Percentiles rank a stretch among this genome's conserved stretches.
Conservation (phyloP, 2,797 vertebrate species). For the Cetoscarus ocellatus region DNA sequence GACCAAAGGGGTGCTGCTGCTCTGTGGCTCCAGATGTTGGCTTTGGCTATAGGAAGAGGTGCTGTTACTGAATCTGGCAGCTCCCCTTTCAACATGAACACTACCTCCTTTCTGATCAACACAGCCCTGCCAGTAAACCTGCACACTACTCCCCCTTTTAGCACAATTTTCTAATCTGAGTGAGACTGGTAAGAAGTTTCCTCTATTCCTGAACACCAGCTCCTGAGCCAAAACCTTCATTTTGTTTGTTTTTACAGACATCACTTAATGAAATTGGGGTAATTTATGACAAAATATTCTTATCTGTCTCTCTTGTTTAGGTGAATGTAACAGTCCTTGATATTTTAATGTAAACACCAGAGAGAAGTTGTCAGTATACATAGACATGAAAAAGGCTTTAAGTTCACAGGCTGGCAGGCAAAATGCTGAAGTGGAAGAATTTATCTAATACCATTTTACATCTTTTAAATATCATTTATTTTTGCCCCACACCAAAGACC, state of each 20-base stretch:
- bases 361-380: too few species aligned
- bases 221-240: conserved; percentile 36
- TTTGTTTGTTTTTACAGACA: not conserved
- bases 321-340: not conserved
- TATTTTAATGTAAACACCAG: too few species aligned
- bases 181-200: conserved; percentile 58
- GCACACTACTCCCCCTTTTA: conserved; percentile 65
- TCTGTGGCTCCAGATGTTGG: conserved; percentile 76
- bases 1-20: conserved; percentile 25
- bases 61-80: conserved; percentile 74
- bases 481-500: too few species aligned
- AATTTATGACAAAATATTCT: not conserved
- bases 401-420: too few species aligned
- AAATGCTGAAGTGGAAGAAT: too few species aligned
- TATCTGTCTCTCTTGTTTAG: not conserved
- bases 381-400: too few species aligned
- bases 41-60: conserved; percentile 76
- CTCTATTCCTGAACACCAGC: conserved; percentile 47
- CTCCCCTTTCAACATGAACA: conserved; percentile 69
- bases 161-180: conserved; percentile 76
- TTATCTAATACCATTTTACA: too few species aligned
- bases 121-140: conserved; percentile 74
- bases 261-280: not conserved
- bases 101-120: conserved; percentile 80
- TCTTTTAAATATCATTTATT: too few species aligned